These are phyloP conservation scores for Rhynchonycteris naso DNA, from an alignment of 2,797 vertebrate genomes.

Conservation along the genomic window DNA sequence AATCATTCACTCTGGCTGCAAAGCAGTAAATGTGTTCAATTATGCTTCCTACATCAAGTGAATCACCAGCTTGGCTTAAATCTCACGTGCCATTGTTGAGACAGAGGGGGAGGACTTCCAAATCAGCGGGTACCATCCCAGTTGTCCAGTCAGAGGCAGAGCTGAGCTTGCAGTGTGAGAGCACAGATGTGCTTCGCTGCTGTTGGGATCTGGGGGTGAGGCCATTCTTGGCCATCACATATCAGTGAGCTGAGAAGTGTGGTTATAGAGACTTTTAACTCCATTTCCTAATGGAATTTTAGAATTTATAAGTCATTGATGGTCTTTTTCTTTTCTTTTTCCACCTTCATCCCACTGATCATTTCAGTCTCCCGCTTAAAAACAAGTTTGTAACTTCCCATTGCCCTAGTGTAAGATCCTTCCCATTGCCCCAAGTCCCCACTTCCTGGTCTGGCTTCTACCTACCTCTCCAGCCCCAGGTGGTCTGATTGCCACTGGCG, in stretches of 20 bases:
- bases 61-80: neutral
- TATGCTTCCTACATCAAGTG: neutral
- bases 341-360: neutral
- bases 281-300: neutral
- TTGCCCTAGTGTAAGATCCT: neutral
- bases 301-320: neutral
- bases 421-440: neutral
- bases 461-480: neutral
- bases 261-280: neutral
- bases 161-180: neutral
- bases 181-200: neutral
- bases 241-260: neutral
- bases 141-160: neutral
- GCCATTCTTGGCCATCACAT: neutral
- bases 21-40: constrained; percentile 36
- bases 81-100: neutral
- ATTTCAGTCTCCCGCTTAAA: neutral
- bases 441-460: neutral
- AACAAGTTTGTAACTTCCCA: neutral
- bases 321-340: neutral
- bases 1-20: constrained; percentile 42
- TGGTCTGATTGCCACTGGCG: neutral
- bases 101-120: neutral
- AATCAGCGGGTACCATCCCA: neutral
- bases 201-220: neutral